Base-by-base conservation (phyloP, 2,888 invertebrate species). In the Pogonocherus hispidulus region DNA sequence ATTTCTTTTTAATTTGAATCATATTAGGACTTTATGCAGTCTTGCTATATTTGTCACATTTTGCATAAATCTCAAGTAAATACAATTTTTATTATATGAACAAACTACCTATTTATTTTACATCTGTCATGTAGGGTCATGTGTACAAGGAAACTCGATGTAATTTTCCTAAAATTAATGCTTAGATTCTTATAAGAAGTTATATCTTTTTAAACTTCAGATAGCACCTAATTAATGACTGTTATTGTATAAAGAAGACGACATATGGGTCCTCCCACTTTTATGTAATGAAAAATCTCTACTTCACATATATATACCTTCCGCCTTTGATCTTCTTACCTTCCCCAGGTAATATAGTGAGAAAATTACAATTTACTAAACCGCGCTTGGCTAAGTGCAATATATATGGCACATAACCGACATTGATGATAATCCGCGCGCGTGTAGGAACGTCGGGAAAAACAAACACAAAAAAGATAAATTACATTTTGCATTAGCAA, bases 381-480 rank as follows among this genome's bases (percentile, higher is more conserved):
- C 63, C 62, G 55, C 44, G 59, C 55, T 27, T 59, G 44, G 32
- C 69, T 70, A 70, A 70, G 66, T 63, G 63, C 54, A 59, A 70
- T 70, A 66, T 70, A 69, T 69, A 63, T 66, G 69, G 69, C 69
- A 70, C 55, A 69, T 62, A 66, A 63, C 66, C 63, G 71, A 71
- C 71, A 66, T 68, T 71, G 67, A 71, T 71, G 71, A 68, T 71
- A 71, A 71, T 71, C 71, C 68, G 35, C 66, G 41, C 59, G 56
- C 47, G 57, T 52, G 63, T 47, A 66, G 63, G 68, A 71, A 71
- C 66, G 71, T 66, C 71, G 51, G 32, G 57, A 59, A 68, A 68
- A 71, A 71, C 68, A 71, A 71, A 68, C 63, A 66, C 68, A 68
- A 71, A 70, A 66, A 68, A 68, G 71, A 71, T 71, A 66, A 71